phyloP scores from a whole-genome alignment of 2,797 vertebrate species.

The Falco concolor region DNA sequence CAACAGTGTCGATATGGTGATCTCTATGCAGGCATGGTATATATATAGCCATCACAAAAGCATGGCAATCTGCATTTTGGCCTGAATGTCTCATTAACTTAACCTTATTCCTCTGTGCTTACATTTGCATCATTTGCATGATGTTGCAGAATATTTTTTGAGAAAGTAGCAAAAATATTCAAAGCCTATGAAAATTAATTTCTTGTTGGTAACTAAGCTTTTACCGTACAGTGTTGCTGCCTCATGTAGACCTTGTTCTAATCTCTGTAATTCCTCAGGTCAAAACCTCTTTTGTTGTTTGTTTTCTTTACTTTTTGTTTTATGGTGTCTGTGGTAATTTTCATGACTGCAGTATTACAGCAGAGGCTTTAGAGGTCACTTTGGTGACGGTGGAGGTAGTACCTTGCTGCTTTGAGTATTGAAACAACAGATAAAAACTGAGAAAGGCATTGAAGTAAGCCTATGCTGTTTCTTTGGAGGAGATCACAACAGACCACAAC shows the following conservation, averaged over 20 bases:
- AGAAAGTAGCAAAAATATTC: not conserved
- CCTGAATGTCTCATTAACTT: not conserved
- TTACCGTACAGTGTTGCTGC: not conserved
- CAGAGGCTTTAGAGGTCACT: not conserved
- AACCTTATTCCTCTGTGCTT: not conserved
- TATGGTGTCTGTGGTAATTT: not conserved
- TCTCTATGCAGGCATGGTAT: too few species aligned
- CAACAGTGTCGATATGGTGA: rapidly evolving
- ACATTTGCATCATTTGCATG: not conserved
- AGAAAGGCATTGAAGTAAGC: not conserved
- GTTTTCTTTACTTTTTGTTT: not conserved
- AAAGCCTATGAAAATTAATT: not conserved
- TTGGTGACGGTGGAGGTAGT: not conserved
- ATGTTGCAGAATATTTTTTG: not conserved
- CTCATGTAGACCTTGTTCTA: not conserved
- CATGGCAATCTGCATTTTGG: not conserved
- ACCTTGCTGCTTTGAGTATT: not conserved
- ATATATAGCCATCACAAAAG: not conserved
- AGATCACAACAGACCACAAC: not conserved
- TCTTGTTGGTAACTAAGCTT: not conserved
- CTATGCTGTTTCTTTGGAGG: not conserved
- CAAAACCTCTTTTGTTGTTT: not conserved
- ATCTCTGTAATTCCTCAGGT: not conserved
- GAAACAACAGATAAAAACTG: not conserved
- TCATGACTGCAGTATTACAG: not conserved